These are phyloP conservation scores for Anthoscopus minutus DNA, from an alignment of 2,113 vertebrate species.

Conservation along the genomic window DNA sequence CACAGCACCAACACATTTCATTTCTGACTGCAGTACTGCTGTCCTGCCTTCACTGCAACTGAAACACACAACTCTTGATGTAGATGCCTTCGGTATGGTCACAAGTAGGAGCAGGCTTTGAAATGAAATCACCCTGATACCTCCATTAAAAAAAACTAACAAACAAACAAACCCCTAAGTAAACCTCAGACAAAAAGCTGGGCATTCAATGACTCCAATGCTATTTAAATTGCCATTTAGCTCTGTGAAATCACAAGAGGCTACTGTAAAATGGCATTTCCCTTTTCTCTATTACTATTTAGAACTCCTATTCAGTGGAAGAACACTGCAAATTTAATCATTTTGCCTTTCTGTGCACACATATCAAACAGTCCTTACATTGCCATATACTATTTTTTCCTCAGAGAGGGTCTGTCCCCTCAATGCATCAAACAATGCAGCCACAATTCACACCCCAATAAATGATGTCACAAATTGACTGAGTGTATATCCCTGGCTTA, in stretches of 20 bases:
- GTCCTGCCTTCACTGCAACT: not conserved
- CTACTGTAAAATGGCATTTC: not conserved
- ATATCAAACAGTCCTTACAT: not conserved
- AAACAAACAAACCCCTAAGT: not conserved
- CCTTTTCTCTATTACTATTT: not conserved
- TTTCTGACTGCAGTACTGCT: not conserved
- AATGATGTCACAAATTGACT: not conserved
- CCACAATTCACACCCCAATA: not conserved
- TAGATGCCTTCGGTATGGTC: fast-evolving
- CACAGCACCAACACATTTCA: fast-evolving
- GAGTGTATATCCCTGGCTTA: not conserved
- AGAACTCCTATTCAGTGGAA: not conserved
- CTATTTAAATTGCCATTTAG: not conserved
- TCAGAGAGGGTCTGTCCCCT: not conserved
- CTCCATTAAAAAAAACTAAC: not conserved
- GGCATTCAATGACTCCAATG: not conserved
- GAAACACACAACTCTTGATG: not conserved
- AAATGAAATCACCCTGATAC: not conserved
- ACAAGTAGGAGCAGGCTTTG: not conserved
- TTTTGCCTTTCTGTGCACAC: not conserved
- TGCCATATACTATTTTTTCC: not conserved
- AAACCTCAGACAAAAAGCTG: not conserved
- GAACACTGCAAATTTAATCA: not conserved
- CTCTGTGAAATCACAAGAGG: not conserved
- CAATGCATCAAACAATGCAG: not conserved